Conservation (phyloP, 2,797 vertebrate genomes). For the Pempheris klunzingeri region DNA sequence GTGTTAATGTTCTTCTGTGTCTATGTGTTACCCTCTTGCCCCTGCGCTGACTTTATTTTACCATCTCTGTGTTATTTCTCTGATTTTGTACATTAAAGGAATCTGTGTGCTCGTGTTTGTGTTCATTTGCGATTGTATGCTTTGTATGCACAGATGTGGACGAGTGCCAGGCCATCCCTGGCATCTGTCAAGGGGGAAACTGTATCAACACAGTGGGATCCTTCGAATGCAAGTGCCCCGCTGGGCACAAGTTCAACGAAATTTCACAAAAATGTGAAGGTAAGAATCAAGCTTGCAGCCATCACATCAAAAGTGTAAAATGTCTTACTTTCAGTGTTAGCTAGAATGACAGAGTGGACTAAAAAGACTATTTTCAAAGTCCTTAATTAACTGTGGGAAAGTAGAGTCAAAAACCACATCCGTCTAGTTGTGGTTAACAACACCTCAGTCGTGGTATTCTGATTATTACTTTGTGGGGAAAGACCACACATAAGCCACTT, state of each 20-base stretch:
- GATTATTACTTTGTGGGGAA: conserved; percentile 67
- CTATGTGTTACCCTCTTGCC: conserved; percentile 25
- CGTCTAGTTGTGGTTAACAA: conserved; percentile 62
- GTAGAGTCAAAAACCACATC: conserved; percentile 66
- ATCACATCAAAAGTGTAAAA: conserved; percentile 35
- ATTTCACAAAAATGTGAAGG: conserved; percentile 98
- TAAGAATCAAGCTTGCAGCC: conserved; percentile 76
- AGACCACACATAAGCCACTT: conserved; percentile 72
- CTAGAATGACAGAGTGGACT: conserved; percentile 58
- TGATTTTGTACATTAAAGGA: conserved; percentile 21
- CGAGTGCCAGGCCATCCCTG: conserved; percentile 99
- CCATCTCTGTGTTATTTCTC: conserved; percentile 14
- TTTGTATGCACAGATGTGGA: conserved; percentile 92
- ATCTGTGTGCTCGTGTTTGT: conserved; percentile 11
- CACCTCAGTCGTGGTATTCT: conserved; percentile 51
- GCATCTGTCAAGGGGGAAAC: conserved; percentile 98
- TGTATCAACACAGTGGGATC: conserved; percentile 99
- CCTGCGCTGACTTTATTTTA: conserved; percentile 10
- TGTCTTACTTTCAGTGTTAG: conserved; percentile 30
- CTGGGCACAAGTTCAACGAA: conserved; percentile 98
- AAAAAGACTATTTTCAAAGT: conserved; percentile 51
- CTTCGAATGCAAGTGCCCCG: conserved; percentile 99
- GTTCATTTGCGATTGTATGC: conserved; percentile 21
- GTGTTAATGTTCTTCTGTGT: conserved; percentile 9
- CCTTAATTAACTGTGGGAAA: conserved; percentile 56